Evolutionary conservation across 2,888 invertebrate species (phyloP).

Genomic region (Chloroclysta siterata): DNA sequence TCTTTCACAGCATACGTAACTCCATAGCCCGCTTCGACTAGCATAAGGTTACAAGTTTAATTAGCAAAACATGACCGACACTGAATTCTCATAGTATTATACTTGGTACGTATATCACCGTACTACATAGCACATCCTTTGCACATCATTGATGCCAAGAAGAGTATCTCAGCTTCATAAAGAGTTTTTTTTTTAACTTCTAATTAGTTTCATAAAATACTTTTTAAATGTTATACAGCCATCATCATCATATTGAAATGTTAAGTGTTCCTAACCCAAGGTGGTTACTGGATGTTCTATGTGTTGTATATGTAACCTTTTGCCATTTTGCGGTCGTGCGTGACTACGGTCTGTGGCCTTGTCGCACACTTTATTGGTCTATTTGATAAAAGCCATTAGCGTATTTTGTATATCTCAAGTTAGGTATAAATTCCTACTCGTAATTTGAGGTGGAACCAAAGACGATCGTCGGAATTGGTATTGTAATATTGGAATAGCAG

Average conservation of each 20-base stretch:
- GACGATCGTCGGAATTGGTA: slow-evolving; percentile 7
- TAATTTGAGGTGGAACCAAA: slow-evolving; percentile 22
- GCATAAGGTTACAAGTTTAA: no score
- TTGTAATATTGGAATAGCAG: not conserved
- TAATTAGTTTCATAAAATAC: no score
- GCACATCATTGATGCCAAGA: no score
- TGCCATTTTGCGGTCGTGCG: slow-evolving; percentile 31
- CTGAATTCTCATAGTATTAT: no score
- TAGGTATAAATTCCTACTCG: slow-evolving; percentile 16
- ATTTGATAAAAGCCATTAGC: slow-evolving; percentile 25
- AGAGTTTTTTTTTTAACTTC: no score
- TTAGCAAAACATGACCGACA: no score
- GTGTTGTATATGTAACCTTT: slow-evolving; percentile 18
- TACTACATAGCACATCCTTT: no score
- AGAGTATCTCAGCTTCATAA: no score
- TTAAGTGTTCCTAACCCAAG: not conserved
- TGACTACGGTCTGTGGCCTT: slow-evolving; percentile 36
- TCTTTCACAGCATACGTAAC: no score
- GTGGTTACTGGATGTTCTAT: not conserved
- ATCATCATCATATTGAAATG: not conserved
- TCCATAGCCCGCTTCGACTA: no score
- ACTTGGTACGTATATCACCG: no score
- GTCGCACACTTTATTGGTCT: slow-evolving; percentile 27
- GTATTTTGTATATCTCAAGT: slow-evolving; percentile 20
- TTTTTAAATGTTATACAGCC: no score